Base-by-base conservation (phyloP, 2,888 invertebrate genomes). In the Noctua janthe region DNA sequence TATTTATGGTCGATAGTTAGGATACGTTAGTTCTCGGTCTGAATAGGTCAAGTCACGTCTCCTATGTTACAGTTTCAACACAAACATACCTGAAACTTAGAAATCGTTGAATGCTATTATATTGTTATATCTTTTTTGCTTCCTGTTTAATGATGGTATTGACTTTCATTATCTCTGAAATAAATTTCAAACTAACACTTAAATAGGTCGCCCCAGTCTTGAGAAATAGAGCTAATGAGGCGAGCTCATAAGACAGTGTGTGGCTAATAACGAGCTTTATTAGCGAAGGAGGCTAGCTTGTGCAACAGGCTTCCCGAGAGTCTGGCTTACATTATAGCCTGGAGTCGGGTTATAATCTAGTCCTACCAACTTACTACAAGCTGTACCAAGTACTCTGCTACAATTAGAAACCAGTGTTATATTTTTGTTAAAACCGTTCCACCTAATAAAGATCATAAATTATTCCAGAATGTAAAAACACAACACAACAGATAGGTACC, bases 251-350 rank as follows among this genome's bases (percentile, higher is more conserved):
- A 49, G 17, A 70, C 17, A 6, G 35, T 70, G 35, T 17, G 20
- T 35, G 13, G 49, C 49, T 17, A 49, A 43, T 67, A 71, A 71
- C 43, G 51, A 77, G 35, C 43, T 71, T 47, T 59, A 51, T 79
- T 69, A 64, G 56, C 39, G 49, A 13, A 10, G 20, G 17, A 5
- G 51, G 35, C 39, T 7, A 29, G 67, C 51, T 54, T 23, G 67
- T 17, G 43, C 78, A 10, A n/a, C 49, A 39, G 23, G 47, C 83
- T 54, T 5, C 54, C 47, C 43, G 54, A 71, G 29, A 39, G 54
- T 10, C 43, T 15, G 69, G 15, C 67, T 51, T n/a, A 51, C 56
- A 2, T n/a, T 69, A 39, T 4, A 54, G 13, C 20, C n/a, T 47
- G 43, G 8, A 17, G 20, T 49, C 17, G 15, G 35, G 17, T n/a